phyloP scores from a whole-genome alignment of 2,113 vertebrate species.

The Mus spicilegus region DNA sequence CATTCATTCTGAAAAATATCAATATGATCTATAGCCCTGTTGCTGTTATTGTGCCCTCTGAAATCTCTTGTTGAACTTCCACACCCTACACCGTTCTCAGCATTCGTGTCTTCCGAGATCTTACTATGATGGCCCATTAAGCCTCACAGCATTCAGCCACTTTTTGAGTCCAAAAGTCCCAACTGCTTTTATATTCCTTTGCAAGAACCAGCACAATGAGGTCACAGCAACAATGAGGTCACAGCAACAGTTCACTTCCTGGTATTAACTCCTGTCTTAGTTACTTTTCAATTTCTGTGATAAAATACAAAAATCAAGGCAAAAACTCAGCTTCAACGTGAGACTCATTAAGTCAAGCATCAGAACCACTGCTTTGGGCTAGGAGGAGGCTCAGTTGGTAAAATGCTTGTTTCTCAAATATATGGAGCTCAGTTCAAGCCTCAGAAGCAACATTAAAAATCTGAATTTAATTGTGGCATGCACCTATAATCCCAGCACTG shows the following conservation, averaged over 20 bases:
- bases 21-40: neutral
- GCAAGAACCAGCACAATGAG: neutral
- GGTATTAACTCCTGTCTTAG: neutral
- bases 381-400: neutral
- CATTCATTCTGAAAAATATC: neutral
- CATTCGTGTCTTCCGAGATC: neutral
- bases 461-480: no score
- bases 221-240: neutral
- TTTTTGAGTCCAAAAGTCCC: neutral
- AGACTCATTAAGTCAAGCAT: constrained; percentile 40
- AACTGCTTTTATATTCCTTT: neutral
- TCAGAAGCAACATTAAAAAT: neutral
- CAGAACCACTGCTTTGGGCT: neutral
- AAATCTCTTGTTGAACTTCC: neutral
- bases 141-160: neutral
- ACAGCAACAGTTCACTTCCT: neutral
- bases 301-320: neutral
- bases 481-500: neutral
- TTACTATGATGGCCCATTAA: neutral
- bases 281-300: neutral
- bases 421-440: neutral
- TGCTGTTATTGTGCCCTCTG: neutral
- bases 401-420: neutral
- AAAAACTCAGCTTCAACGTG: neutral
- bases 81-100: neutral